Conservation (phyloP, 2,888 invertebrate genomes). For the Serrognathus titanus region DNA sequence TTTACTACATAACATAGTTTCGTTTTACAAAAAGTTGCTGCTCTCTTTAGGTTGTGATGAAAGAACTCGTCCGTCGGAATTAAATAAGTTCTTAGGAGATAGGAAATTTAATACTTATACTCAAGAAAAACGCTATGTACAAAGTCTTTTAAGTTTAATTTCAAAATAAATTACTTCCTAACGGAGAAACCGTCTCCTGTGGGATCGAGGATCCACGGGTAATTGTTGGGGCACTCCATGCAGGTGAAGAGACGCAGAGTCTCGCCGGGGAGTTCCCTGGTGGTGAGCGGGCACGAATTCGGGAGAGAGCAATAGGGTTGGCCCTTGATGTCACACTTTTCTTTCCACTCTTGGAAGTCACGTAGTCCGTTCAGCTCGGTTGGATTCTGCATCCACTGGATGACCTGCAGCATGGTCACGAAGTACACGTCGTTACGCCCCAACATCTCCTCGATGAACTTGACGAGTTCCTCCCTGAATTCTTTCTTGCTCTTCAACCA, state of each 20-base stretch:
- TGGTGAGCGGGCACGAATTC: constrained; percentile 85
- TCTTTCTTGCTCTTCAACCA: constrained; percentile 94
- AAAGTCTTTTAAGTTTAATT: constrained; percentile 15
- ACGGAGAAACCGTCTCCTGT: constrained; percentile 90
- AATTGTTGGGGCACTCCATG: constrained; percentile 94
- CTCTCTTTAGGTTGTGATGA: background rate
- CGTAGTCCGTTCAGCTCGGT: constrained; percentile 80
- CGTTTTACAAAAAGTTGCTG: background rate
- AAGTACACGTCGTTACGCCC: constrained; percentile 89
- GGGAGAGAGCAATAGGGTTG: constrained; percentile 90
- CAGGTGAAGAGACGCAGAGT: constrained; percentile 90
- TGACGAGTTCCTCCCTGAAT: constrained; percentile 85
- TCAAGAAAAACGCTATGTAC: constrained; percentile 13
- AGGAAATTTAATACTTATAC: constrained; percentile 15
- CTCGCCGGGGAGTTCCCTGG: constrained; percentile 87
- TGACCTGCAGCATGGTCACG: constrained; percentile 82
- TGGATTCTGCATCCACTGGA: constrained; percentile 96
- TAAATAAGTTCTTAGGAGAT: constrained; percentile 13
- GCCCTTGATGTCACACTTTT: constrained; percentile 91
- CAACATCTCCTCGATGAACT: constrained; percentile 91
- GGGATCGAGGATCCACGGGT: constrained; percentile 92
- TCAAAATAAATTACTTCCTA: constrained; percentile 60
- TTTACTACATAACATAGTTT: background rate
- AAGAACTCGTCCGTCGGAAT: background rate
- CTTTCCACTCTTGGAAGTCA: constrained; percentile 94